Conservation (phyloP, 2,113 vertebrate species). For the Tenrec ecaudatus region DNA sequence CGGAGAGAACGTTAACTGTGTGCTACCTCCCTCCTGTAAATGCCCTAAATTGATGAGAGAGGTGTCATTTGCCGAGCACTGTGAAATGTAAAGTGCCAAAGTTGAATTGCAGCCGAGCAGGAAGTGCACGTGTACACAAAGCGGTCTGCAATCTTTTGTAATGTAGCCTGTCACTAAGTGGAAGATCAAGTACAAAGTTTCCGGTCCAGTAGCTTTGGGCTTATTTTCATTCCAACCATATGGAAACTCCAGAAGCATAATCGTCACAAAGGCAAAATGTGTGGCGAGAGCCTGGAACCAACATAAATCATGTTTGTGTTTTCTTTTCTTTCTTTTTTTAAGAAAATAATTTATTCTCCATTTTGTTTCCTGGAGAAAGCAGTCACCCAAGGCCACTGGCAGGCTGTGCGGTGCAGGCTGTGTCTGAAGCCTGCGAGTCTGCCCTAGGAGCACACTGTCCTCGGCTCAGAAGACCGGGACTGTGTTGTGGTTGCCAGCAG, state of each 20-base stretch:
- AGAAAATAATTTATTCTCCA: not conserved
- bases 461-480: not conserved
- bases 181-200: slow-evolving; percentile 65
- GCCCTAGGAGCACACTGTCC: not conserved
- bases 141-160: slow-evolving; percentile 44
- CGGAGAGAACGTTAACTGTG: slow-evolving; percentile 56
- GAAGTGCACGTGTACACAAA: not conserved
- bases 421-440: not conserved
- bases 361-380: not conserved
- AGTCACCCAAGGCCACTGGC: not conserved
- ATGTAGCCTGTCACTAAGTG: slow-evolving; percentile 61
- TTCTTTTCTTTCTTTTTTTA: slow-evolving; percentile 43
- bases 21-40: slow-evolving; percentile 41
- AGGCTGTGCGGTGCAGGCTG: not conserved
- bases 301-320: slow-evolving; percentile 52
- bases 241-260: slow-evolving; percentile 58
- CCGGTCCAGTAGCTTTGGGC: slow-evolving; percentile 46
- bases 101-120: not conserved
- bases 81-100: slow-evolving; percentile 40
- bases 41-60: slow-evolving; percentile 54
- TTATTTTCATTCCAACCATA: slow-evolving; percentile 59
- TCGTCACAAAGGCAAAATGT: slow-evolving; percentile 43
- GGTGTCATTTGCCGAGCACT: slow-evolving; percentile 64
- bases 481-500: not conserved
- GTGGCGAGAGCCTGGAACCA: slow-evolving; percentile 29